Evolutionary conservation across 2,113 vertebrate species (phyloP).

Genomic region (Melanerpes aurifrons): DNA sequence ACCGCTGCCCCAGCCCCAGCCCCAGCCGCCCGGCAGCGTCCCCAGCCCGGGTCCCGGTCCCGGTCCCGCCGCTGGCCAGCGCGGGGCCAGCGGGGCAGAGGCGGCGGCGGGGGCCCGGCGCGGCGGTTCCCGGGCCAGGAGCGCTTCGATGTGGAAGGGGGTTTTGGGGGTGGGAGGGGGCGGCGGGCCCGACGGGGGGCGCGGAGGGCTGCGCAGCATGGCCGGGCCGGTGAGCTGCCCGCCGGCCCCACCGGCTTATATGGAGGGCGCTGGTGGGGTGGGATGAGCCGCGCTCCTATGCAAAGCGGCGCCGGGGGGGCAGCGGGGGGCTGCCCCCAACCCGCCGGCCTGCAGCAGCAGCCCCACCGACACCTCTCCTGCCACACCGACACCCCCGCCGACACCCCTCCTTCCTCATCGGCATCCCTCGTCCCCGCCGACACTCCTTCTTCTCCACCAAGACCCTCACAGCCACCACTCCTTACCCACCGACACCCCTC

Average conservation of each 20-base stretch:
- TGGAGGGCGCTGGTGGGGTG: not conserved
- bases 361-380: not conserved
- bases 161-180: not conserved
- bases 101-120: not conserved
- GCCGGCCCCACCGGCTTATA: not conserved
- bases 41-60: not conserved
- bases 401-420: not conserved
- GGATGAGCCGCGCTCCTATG: not conserved
- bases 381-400: not conserved
- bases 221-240: not conserved
- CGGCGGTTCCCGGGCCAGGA: not conserved
- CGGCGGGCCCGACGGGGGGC: not conserved
- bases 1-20: not conserved
- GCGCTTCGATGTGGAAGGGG: not conserved
- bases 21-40: not conserved
- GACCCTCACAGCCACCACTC: not conserved
- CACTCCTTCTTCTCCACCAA: not conserved
- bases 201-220: not conserved
- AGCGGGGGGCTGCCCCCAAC: not conserved
- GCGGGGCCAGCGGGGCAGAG: not conserved
- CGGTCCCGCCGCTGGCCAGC: not conserved
- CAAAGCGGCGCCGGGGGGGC: not conserved
- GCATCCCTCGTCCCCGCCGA: not conserved
- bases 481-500: not conserved
- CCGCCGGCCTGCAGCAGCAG: not conserved